phyloP scores from a whole-genome alignment of 2,888 invertebrate species.

The Pseudococcus viburni region DNA sequence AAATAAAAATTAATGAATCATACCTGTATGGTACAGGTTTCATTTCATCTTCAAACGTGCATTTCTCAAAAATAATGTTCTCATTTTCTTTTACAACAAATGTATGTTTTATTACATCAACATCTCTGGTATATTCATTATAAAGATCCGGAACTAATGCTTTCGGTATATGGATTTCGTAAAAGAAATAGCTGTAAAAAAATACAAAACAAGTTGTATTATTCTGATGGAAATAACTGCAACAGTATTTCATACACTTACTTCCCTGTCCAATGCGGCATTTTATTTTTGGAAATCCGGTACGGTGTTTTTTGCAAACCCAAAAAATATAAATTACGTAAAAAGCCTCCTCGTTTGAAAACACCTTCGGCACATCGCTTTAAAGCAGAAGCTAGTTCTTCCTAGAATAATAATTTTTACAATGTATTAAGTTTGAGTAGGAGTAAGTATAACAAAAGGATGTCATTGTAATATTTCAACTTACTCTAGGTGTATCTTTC shows the following conservation, averaged over 20 bases:
- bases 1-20: not conserved
- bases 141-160: not conserved
- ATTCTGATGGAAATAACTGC: too few relatives aligned
- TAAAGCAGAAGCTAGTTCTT: constrained; percentile 19
- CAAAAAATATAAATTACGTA: constrained; percentile 44
- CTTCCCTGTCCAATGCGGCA: constrained; percentile 42
- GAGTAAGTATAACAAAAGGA: not conserved
- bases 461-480: not conserved
- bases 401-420: not conserved
- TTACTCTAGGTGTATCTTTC: constrained; percentile 44
- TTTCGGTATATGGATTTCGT: constrained; percentile 58
- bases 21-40: constrained; percentile 59
- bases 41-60: constrained; percentile 64
- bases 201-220: too few relatives aligned
- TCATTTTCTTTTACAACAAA: not conserved
- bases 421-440: not conserved
- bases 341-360: constrained; percentile 25
- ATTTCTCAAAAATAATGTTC: not conserved
- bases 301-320: constrained; percentile 50
- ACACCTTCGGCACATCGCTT: constrained; percentile 41
- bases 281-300: constrained; percentile 25
- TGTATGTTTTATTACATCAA: constrained; percentile 24
- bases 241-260: not conserved
- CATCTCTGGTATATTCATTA: constrained; percentile 27
- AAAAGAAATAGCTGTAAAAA: constrained; percentile 43